Evolutionary conservation across 1,140 invertebrate genomes (phyloP).

Genomic region (Lepidotrigona ventralis): DNA sequence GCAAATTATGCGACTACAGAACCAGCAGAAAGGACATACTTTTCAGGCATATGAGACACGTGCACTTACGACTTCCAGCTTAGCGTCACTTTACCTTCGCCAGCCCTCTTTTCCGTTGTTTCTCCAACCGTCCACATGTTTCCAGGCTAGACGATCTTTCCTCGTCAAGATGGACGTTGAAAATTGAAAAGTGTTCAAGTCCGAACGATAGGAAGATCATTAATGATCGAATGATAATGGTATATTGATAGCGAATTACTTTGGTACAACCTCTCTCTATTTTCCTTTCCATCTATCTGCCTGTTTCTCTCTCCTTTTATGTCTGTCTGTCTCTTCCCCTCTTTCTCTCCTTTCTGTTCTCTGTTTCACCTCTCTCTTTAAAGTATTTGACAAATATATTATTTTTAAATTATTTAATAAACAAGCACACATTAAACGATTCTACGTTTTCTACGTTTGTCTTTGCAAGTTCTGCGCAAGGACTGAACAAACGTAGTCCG

Average conservation of each 20-base stretch:
- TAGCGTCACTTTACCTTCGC: background rate
- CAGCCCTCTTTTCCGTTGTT: background rate
- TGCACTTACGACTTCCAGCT: conserved; percentile 24
- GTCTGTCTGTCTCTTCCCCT: background rate
- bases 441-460: background rate
- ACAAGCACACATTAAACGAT: background rate
- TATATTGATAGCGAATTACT: background rate
- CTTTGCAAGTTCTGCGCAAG: background rate
- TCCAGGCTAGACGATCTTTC: too few species aligned
- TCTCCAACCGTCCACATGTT: background rate
- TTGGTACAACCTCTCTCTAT: too few species aligned
- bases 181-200: background rate
- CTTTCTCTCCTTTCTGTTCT: background rate
- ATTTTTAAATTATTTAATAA: conserved; percentile 10
- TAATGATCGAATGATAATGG: background rate
- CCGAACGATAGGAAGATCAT: background rate
- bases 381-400: background rate
- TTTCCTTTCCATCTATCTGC: too few species aligned
- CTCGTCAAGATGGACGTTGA: background rate
- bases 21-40: conserved; percentile 80
- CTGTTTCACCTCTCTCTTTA: background rate
- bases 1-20: conserved; percentile 79
- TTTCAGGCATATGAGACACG: conserved; percentile 76
- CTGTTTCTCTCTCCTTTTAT: too few species aligned
- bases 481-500: background rate